Base-by-base conservation (phyloP, 2,113 vertebrate genomes). In the Gavialis gangeticus region DNA sequence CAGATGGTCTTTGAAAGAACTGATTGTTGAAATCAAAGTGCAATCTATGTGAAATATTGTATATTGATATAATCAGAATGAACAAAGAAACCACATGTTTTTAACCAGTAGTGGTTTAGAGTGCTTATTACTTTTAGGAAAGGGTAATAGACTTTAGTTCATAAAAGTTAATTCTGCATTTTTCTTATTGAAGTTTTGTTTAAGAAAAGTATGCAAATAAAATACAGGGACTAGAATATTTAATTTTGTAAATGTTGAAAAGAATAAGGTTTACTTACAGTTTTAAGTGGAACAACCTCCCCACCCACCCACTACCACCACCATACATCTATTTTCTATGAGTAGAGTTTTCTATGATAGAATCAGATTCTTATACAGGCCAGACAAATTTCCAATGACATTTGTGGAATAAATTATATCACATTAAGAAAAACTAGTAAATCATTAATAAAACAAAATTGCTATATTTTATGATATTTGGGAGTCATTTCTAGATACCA, bases 21-120 rank as follows among this genome's bases (percentile, higher is more conserved):
- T 78, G 86, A 64, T 91, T 80, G 85, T 89, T 85, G 85, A 96
- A 96, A 92, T 82, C 85, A 67, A 89, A 88, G 84, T 15, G 6
- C 80, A 89, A 37, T 55, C 69, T 63, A 84, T 82, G 25, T 69
- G 56, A n/a, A 82, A 92, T 79, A 84, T 14, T 58, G 6, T 34
- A 11, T 19, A 46, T 16, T 55, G 5, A 34, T 46, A 22, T 55
- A 55, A 82, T 91, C 55, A 59, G 12, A 77, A 79, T 56, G 84
- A 94, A 59, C 56, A 80, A 0, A 3, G 56, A 91, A 84, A 77
- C 80, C 71, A 56, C 24, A 34, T 62, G 55, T 24, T 91, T 81
- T 96, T 91, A 79, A 46, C 63, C 82, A 62, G 27, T 54, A 79
- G 57, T 2, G 34, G 34, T 46, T 37, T 21, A 73, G 67, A 79